These are phyloP conservation scores for Amphiura filiformis DNA, from an alignment of 35 echinoderm and acorn worm species.

Conservation along the genomic window DNA sequence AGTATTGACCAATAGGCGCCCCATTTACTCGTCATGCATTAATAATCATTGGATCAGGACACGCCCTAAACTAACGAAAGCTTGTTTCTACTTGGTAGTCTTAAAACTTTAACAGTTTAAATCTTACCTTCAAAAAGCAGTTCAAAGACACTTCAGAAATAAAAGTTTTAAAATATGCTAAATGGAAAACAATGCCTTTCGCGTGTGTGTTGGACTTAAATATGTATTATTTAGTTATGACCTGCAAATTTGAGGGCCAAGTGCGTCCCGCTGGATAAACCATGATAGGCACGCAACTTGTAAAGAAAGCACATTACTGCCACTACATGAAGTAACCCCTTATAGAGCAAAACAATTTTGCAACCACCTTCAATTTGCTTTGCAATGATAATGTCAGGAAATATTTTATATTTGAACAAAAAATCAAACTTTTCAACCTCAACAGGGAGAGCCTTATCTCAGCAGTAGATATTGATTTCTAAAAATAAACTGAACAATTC, in stretches of 20 bases:
- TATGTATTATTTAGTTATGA: background rate
- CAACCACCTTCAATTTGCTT: background rate
- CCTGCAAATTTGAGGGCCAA: slow-evolving; percentile 13
- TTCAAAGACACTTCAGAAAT: no score
- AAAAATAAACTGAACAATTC: background rate
- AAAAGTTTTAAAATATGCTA: no score
- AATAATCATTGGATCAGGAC: no score
- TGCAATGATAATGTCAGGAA: background rate
- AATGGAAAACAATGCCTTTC: no score
- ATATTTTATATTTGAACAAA: background rate
- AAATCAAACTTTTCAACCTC: background rate
- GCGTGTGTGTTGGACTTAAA: no score
- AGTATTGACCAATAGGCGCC: no score
- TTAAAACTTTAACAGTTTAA: no score
- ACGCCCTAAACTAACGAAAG: no score
- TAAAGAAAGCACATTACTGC: no score
- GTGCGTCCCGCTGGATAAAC: background rate
- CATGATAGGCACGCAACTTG: background rate
- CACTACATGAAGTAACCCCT: background rate
- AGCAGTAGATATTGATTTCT: background rate
- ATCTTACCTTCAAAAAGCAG: no score
- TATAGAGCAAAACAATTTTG: background rate
- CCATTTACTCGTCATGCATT: no score
- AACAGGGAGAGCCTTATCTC: background rate
- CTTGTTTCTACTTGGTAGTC: no score